These are phyloP conservation scores for Muscicapa adusta DNA, from an alignment of 2,113 vertebrate genomes.

Conservation along the genomic window DNA sequence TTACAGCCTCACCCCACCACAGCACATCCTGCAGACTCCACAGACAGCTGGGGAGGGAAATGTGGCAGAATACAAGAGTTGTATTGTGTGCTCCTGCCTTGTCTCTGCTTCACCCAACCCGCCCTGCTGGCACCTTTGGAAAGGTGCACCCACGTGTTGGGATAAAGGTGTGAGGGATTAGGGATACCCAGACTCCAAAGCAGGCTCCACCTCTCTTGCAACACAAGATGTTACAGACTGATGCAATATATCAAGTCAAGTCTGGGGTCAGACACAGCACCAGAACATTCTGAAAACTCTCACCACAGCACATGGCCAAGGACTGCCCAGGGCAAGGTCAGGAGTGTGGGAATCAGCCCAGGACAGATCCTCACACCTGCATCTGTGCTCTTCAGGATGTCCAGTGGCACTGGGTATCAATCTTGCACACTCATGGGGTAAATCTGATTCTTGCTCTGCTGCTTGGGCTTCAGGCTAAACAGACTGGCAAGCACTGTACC, in stretches of 20 bases:
- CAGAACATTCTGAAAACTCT: neutral
- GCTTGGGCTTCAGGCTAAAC: neutral
- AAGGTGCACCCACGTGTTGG: neutral
- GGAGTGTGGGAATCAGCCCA: neutral
- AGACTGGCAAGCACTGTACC: neutral
- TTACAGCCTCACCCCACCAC: neutral
- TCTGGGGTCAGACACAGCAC: neutral
- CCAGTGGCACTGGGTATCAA: neutral
- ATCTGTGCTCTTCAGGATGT: neutral
- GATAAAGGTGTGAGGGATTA: neutral
- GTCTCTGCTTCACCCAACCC: neutral
- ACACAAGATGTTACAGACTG: neutral
- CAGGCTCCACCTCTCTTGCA: neutral
- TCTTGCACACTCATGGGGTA: neutral
- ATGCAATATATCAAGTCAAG: neutral
- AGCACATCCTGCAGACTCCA: neutral
- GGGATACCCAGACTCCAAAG: neutral
- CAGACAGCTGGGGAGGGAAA: neutral
- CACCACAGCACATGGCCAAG: neutral
- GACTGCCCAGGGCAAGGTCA: neutral
- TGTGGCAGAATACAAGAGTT: neutral
- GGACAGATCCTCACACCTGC: neutral
- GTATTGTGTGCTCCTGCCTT: too few relatives aligned
- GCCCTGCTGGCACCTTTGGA: neutral
- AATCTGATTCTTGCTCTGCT: neutral